Percentiles rank a stretch among this genome's conserved stretches.
These are phyloP conservation scores for Myotis myotis DNA, from an alignment of 2,797 vertebrate genomes.

Conservation along the genomic window DNA sequence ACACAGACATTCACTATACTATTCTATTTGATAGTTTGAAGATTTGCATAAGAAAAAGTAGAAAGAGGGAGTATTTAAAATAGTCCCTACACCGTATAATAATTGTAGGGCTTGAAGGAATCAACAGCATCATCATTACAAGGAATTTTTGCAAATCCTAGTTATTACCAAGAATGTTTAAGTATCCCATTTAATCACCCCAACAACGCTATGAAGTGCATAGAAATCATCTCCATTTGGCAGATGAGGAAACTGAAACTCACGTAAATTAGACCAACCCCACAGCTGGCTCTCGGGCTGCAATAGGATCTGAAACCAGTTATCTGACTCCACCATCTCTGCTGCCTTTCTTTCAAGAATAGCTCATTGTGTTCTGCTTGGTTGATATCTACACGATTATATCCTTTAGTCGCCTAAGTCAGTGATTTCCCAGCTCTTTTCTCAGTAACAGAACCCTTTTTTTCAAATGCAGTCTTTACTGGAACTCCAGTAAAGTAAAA, in stretches of 20 bases:
- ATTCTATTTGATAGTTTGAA: background rate
- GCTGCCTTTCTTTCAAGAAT: constrained; percentile 27
- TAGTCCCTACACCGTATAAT: background rate
- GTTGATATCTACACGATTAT: background rate
- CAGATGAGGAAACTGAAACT: constrained; percentile 58
- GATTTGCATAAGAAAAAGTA: constrained; percentile 3
- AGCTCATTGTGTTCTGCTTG: background rate
- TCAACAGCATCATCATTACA: background rate
- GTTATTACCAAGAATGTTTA: background rate
- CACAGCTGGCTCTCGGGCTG: background rate
- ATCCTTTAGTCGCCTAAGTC: background rate
- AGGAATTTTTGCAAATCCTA: constrained; percentile 10
- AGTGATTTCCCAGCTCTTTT: constrained; percentile 4
- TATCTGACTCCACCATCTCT: background rate
- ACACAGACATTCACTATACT: background rate
- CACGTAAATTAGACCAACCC: background rate
- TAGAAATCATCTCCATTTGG: background rate
- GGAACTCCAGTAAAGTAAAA: constrained; percentile 23
- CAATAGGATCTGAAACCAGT: background rate
- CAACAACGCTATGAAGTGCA: background rate
- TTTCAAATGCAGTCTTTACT: background rate
- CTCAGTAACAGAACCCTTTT: background rate
- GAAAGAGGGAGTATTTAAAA: constrained; percentile 31
- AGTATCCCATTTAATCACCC: background rate
- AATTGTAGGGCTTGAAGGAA: constrained; percentile 1